phyloP scores from a whole-genome alignment of 2,113 vertebrate genomes.

The Platysternon megacephalum region DNA sequence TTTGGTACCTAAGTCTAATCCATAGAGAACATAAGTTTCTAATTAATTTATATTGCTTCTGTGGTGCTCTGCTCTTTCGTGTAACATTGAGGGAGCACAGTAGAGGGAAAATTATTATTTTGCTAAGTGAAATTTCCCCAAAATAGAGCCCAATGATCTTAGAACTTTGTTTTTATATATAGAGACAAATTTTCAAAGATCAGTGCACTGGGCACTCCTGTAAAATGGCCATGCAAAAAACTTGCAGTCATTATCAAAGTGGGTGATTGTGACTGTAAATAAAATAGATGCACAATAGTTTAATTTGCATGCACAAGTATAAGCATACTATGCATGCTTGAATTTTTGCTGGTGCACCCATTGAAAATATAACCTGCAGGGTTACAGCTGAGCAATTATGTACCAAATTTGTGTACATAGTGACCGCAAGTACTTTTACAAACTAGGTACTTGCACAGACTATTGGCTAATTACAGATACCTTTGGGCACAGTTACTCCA shows the following conservation, averaged over 20 bases:
- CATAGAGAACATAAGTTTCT: slow-evolving; percentile 19
- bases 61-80: slow-evolving; percentile 10
- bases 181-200: neutral
- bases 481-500: neutral
- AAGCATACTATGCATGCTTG: neutral
- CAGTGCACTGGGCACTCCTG: neutral
- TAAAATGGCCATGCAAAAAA: neutral
- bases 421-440: neutral
- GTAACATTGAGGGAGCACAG: neutral
- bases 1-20: slow-evolving; percentile 51
- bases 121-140: neutral
- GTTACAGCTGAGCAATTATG: neutral
- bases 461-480: rapidly evolving
- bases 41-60: slow-evolving; percentile 33
- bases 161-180: neutral
- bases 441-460: neutral
- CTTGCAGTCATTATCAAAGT: neutral
- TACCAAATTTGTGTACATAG: neutral
- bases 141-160: neutral
- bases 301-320: neutral
- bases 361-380: neutral
- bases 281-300: neutral
- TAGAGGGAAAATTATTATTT: neutral
- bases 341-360: neutral
- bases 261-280: neutral